Evolutionary conservation across 2,888 invertebrate genomes (phyloP).

Genomic region (Chrysolina haemoptera): DNA sequence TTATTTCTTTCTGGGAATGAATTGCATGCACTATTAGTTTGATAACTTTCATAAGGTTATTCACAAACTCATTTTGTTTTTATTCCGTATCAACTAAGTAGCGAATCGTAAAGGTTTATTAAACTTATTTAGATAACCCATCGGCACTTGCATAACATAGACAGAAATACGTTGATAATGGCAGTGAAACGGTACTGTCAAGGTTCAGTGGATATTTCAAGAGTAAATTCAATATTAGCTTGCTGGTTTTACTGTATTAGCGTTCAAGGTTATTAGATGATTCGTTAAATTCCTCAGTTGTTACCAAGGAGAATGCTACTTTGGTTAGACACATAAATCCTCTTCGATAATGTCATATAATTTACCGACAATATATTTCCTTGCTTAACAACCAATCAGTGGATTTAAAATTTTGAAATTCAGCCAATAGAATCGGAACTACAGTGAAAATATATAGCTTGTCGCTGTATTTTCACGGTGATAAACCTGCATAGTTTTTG

Average conservation of each 20-base stretch:
- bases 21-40: not conserved
- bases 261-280: not conserved
- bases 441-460: too few species aligned
- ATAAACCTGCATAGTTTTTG: too few species aligned
- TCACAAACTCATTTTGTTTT: not conserved
- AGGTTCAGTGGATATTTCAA: not conserved
- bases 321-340: not conserved
- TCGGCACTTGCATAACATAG: not conserved
- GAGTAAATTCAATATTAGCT: not conserved
- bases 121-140: not conserved
- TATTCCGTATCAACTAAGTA: not conserved
- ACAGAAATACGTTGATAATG: not conserved
- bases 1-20: too few species aligned
- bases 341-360: too few species aligned
- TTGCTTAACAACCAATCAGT: too few species aligned
- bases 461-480: too few species aligned
- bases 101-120: not conserved
- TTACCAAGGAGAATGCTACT: not conserved
- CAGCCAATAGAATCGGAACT: too few species aligned
- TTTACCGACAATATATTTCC: too few species aligned
- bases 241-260: not conserved
- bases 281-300: not conserved
- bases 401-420: too few species aligned
- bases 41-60: not conserved
- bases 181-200: not conserved